Percentiles rank a stretch among this genome's conserved stretches.
Evolutionary conservation across 2,113 vertebrate species (phyloP).

Genomic region (Eretmochelys imbricata): DNA sequence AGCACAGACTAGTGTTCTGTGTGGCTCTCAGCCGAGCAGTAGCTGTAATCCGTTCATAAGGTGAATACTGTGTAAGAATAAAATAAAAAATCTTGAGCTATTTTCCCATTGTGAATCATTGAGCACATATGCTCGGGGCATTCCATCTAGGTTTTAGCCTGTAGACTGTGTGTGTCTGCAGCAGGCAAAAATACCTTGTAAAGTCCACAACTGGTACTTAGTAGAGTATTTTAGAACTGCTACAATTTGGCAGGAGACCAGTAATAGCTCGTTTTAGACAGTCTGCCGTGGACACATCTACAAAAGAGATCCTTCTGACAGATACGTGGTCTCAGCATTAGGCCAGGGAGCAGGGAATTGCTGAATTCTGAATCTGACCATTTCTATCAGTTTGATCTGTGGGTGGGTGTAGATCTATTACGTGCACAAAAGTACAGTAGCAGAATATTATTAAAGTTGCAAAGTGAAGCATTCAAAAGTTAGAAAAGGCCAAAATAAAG

Average conservation of each 20-base stretch:
- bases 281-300: background rate
- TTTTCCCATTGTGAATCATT: background rate
- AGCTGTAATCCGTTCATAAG: background rate
- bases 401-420: fast-evolving
- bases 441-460: background rate
- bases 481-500: background rate
- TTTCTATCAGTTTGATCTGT: background rate
- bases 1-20: background rate
- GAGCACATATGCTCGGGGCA: background rate
- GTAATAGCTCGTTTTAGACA: conserved; percentile 7
- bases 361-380: conserved; percentile 27
- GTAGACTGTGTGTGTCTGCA: conserved; percentile 2
- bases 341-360: background rate
- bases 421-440: background rate
- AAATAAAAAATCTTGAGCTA: background rate
- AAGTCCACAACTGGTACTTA: background rate
- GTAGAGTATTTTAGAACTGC: conserved; percentile 33
- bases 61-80: background rate
- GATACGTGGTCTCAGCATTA: background rate
- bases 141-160: conserved; percentile 48
- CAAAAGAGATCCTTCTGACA: background rate
- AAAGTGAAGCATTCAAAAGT: background rate
- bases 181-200: conserved; percentile 57
- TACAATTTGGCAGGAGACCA: conserved; percentile 33
- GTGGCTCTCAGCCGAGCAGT: background rate